Base-by-base conservation (phyloP, 2,797 vertebrate species). In the Coracias cyanogaster region DNA sequence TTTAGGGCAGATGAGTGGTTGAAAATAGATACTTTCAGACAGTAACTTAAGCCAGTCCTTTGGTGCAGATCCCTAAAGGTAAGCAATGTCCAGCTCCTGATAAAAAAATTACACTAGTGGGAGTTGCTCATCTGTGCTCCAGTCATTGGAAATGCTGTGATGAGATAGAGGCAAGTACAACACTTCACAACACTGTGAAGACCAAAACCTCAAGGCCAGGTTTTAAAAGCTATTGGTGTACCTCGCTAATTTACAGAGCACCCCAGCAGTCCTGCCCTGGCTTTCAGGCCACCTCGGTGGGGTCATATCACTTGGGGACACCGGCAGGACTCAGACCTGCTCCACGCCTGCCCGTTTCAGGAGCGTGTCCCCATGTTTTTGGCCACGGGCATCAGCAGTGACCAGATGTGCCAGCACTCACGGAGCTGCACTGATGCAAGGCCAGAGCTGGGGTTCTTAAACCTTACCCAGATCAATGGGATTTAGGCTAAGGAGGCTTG, bases 331-430 rank as follows among this genome's bases (percentile, higher is more conserved):
- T 37, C 12, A 19, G 54, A 26, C 37, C 25, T 4, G 4, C 57
- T 65, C 22, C 67, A 20, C 0, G 0, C 41, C 51, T 70, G 21
- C 29, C 46, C 1, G 0, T 46, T 86, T 61, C 1, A 1, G 37
- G 37, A 76, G 12, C 1, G 0, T 3, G 3, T 49, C 35, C 35
- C 37, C 7, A 3, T 1, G 2, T 6, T 41, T 77, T 67, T 3
- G 16, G 9, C 70, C 10, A 1, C 0, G 2, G 43, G 12, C 14
- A 62, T 13, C 5, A 3, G 35, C 58, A 55, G 25, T 20, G 29
- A 45, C 25, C 39, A 31, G 31, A 24, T 39, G 18, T 43, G 7
- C 28, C 11, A 18, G 69, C 1, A 2, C 35, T 79, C n/a, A 16
- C 3, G 3, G 64, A 61, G 19, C 51, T 37, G 25, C 2, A 3